phyloP scores from a whole-genome alignment of 2,888 invertebrate species.

The Protophormia terraenovae region DNA sequence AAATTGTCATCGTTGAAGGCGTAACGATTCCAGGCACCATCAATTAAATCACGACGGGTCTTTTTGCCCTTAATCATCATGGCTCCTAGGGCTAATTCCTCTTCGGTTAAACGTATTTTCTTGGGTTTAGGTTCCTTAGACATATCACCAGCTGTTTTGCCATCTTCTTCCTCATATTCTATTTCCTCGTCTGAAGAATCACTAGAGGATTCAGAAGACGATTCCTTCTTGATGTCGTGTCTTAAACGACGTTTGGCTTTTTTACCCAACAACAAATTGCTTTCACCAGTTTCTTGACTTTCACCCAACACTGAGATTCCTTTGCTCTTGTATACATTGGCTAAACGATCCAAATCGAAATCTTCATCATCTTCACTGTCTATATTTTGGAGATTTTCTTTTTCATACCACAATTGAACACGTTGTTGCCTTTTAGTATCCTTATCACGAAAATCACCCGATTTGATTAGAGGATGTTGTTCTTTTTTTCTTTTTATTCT shows the following conservation, averaged over 20 bases:
- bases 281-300: constrained; percentile 67
- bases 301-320: constrained; percentile 83
- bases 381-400: constrained; percentile 90
- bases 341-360: constrained; percentile 90
- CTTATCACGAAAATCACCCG: constrained; percentile 89
- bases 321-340: constrained; percentile 87
- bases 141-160: constrained; percentile 70
- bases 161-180: constrained; percentile 75
- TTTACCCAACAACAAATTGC: constrained; percentile 74
- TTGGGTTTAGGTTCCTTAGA: constrained; percentile 79
- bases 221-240: constrained; percentile 70
- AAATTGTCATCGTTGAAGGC: constrained; percentile 94
- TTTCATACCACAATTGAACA: constrained; percentile 93
- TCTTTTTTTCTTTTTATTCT: constrained; percentile 74
- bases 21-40: constrained; percentile 96
- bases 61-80: constrained; percentile 95
- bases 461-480: constrained; percentile 89
- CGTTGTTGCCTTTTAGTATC: constrained; percentile 88
- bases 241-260: constrained; percentile 78
- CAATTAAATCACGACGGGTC: constrained; percentile 92
- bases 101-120: constrained; percentile 89
- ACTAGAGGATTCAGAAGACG: constrained; percentile 72
- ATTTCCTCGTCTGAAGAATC: constrained; percentile 74
- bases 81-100: constrained; percentile 95
- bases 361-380: constrained; percentile 93